These are phyloP conservation scores for Sycophila texana DNA, from an alignment of 2,888 invertebrate genomes.

Conservation along the genomic window DNA sequence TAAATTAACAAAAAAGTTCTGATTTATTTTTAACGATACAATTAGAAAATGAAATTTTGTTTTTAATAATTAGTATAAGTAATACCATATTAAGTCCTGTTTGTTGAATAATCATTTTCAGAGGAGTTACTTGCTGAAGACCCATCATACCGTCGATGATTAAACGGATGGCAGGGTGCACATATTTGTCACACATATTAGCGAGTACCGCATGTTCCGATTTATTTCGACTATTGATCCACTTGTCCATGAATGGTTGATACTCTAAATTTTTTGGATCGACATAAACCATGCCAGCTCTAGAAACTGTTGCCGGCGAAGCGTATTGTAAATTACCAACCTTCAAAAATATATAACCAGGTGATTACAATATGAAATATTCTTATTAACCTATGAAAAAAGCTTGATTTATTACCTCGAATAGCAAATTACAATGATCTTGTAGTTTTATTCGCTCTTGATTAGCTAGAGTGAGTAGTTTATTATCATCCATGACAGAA, in stretches of 20 bases:
- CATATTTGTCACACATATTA: conserved; percentile 85
- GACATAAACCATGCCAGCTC: conserved; percentile 96
- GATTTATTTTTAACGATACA: not conserved
- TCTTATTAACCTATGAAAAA: not conserved
- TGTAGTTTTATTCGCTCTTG: conserved; percentile 91
- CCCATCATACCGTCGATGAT: conserved; percentile 86
- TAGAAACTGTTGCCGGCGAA: conserved; percentile 93
- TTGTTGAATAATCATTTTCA: conserved; percentile 89
- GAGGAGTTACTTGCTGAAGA: conserved; percentile 83
- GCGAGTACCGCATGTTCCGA: conserved; percentile 75
- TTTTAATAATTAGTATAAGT: not conserved
- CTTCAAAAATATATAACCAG: conserved; percentile 68
- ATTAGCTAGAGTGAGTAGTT: conserved; percentile 91
- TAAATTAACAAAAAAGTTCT: conserved; percentile 63
- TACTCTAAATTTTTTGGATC: conserved; percentile 94
- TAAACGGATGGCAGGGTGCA: conserved; percentile 83
- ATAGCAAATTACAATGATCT: conserved; percentile 88
- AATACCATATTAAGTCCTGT: conserved; percentile 89
- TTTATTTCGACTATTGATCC: conserved; percentile 81
- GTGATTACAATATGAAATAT: not conserved
- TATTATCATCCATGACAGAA: conserved; percentile 97
- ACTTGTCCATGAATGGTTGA: conserved; percentile 90
- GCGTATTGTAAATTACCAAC: conserved; percentile 93
- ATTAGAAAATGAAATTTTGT: not conserved
- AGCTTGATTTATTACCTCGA: conserved; percentile 80